Evolutionary conservation across 2,113 vertebrate species (phyloP).

Genomic region (Bos javanicus): DNA sequence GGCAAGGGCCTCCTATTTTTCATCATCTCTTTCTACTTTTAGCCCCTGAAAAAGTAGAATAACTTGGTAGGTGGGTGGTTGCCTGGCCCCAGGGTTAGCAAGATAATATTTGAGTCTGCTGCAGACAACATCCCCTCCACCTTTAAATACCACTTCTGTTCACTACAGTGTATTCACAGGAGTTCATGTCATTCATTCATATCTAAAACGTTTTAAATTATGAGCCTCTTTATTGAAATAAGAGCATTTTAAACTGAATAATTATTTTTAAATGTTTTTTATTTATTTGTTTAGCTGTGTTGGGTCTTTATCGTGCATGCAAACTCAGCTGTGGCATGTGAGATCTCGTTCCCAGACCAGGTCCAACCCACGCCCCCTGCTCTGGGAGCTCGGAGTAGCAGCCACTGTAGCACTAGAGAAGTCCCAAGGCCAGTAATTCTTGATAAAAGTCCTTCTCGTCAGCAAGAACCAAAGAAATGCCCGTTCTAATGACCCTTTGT

Average conservation of each 20-base stretch:
- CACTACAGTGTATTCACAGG: accelerated
- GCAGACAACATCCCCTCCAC: accelerated
- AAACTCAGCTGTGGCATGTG: neutral
- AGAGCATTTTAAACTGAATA: neutral
- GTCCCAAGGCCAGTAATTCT: neutral
- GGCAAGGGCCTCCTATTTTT: accelerated
- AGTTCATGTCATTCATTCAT: no score
- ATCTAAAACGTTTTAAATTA: neutral
- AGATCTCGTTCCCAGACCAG: neutral
- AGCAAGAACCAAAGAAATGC: neutral
- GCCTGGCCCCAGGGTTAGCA: neutral
- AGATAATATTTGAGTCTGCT: accelerated
- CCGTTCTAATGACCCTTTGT: neutral
- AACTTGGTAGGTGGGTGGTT: no score
- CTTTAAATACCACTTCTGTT: accelerated
- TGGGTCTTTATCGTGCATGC: neutral
- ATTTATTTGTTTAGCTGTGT: neutral
- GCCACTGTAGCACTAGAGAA: neutral
- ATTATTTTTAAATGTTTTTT: neutral
- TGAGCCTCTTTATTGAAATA: neutral
- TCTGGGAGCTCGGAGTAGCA: accelerated
- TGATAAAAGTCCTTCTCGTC: neutral
- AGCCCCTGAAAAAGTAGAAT: neutral
- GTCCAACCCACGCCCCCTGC: neutral
- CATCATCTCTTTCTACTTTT: neutral